Evolutionary conservation across 2,113 vertebrate species (phyloP).

Genomic region (Neotragus moschatus): DNA sequence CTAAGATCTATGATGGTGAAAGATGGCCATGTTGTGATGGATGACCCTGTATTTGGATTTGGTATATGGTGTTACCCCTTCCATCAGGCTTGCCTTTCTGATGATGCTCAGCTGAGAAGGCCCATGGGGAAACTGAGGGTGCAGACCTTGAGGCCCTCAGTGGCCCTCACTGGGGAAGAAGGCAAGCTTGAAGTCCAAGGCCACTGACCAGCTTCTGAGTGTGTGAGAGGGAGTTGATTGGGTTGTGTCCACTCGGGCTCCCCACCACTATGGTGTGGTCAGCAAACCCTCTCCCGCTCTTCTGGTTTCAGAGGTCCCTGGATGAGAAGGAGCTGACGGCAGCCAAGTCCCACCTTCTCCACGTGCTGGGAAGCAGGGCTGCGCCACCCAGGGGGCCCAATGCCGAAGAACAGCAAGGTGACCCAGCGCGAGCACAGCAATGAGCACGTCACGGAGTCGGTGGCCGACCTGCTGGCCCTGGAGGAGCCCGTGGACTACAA

Average conservation of each 20-base stretch:
- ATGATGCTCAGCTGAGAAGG: neutral
- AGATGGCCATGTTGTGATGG: fast-evolving
- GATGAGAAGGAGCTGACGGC: slow-evolving; percentile 75
- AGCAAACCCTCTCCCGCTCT: neutral
- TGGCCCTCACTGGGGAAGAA: neutral
- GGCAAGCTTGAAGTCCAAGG: neutral
- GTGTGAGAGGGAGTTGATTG: neutral
- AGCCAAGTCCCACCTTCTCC: neutral
- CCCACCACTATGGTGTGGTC: neutral
- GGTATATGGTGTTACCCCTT: neutral
- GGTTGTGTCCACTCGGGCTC: neutral
- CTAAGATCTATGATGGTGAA: neutral
- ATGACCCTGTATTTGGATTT: neutral
- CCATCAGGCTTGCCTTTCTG: neutral
- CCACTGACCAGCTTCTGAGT: neutral
- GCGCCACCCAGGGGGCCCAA: too few relatives aligned
- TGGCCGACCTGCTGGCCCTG: slow-evolving; percentile 95
- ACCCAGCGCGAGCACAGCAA: slow-evolving; percentile 95
- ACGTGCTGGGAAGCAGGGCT: neutral
- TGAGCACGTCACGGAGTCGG: slow-evolving; percentile 97
- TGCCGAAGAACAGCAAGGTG: slow-evolving; percentile 99
- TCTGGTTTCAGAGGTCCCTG: slow-evolving; percentile 61
- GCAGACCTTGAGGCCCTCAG: neutral
- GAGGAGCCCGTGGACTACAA: slow-evolving; percentile 98
- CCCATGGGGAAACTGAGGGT: neutral